Evolutionary conservation across 2,113 vertebrate species (phyloP), one percentile per base, ranked within the genome.

Genomic region (Ameiurus melas): DNA sequence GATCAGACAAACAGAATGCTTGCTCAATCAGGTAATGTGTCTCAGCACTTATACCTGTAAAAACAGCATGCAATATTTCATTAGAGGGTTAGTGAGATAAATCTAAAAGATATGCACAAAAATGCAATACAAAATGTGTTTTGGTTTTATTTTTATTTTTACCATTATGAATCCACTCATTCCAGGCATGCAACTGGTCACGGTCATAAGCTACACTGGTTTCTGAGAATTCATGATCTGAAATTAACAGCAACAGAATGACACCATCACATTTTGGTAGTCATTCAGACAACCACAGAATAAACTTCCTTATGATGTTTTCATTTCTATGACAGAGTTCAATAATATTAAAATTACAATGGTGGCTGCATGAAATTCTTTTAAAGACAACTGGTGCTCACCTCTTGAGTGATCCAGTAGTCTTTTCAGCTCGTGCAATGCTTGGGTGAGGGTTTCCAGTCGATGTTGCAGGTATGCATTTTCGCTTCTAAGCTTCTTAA

Each of bases 401-500:
- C 94, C 92, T 92, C 90, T 92, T 13, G 93, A 91, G 60, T 92
- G 87, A 75, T 94, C 92, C 43, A 85, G 89, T 79, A 94, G 93
- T 66, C 92, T 93, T 64, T 92, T 93, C 71, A 95, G 87, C 1
- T 94, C 93, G 1, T 87, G 89, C n/a, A 95, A 85, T 16, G 94
- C 93, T 3, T 84, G 85, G 16, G 92, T 94, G 75, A 95, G 90
- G 85, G 93, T 94, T 83, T 94, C 94, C 92, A 95, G 91, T 17
- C 85, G 90, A 70, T 94, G 89, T 86, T 94, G 93, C 55, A 95
- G 92, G 66, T 94, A 91, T 7, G 93, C 39, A 85, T 94, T 94
- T 84, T 95, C 94, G 39, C 93, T 93, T 79, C 93, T 94, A 64
- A 95, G 91, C 73, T 91, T 89, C 79, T 94, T 90, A 82, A 95